Conservation (phyloP, 2,888 invertebrate genomes). For the Pandemis cinnamomeana region DNA sequence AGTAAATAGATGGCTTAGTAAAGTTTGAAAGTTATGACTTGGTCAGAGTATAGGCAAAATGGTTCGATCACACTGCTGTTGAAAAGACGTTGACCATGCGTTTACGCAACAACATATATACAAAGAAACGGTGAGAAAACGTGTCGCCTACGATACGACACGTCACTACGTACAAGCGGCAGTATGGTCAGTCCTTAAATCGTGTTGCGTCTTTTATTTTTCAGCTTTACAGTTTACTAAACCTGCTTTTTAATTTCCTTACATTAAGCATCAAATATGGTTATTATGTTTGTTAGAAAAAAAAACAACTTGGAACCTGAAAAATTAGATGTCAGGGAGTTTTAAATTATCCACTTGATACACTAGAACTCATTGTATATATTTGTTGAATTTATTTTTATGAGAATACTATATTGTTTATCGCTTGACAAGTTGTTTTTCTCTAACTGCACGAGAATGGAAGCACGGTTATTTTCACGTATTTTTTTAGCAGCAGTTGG, state of each 20-base stretch:
- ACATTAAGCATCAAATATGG: neutral
- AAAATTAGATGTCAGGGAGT: neutral
- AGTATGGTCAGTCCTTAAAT: too few species aligned
- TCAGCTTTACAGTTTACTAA: neutral
- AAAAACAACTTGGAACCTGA: too few species aligned
- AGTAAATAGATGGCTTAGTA: too few species aligned
- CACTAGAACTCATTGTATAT: neutral
- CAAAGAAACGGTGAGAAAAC: too few species aligned
- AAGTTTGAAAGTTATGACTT: too few species aligned
- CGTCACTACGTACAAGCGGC: too few species aligned
- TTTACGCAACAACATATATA: too few species aligned
- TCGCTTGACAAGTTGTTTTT: neutral
- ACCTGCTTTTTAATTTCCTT: neutral
- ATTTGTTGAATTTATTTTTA: neutral
- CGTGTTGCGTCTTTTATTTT: neutral
- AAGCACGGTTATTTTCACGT: neutral
- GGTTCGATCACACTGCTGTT: too few species aligned
- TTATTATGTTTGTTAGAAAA: neutral
- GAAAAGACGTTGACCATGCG: too few species aligned
- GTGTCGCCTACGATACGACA: too few species aligned
- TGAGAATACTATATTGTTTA: neutral
- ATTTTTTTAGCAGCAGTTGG: neutral
- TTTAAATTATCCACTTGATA: neutral
- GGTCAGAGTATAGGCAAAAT: neutral
- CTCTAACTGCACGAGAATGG: constrained; percentile 9